Conservation (phyloP, 2,888 invertebrate genomes). For the Epinotia ramella region DNA sequence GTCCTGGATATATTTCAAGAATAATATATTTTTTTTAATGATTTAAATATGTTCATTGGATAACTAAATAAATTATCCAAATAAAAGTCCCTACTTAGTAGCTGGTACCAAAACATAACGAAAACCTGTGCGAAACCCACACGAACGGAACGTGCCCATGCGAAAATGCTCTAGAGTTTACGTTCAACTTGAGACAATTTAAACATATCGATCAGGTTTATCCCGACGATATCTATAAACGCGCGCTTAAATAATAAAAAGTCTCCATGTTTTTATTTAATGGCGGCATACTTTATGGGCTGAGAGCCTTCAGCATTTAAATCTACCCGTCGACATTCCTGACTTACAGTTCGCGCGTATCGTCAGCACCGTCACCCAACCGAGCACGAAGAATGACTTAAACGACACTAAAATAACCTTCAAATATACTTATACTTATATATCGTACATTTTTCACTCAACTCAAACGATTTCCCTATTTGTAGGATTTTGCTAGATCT, state of each 20-base stretch:
- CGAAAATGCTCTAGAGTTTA: background rate
- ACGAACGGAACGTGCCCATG: too few species aligned
- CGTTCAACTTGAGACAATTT: constrained; percentile 8
- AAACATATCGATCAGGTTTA: constrained; percentile 30
- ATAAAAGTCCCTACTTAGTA: too few species aligned
- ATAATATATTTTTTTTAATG: too few species aligned
- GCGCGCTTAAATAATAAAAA: constrained; percentile 32
- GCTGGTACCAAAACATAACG: too few species aligned
- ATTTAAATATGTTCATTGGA: too few species aligned
- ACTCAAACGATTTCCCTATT: too few species aligned
- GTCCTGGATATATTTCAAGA: background rate
- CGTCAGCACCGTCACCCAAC: constrained; percentile 68
- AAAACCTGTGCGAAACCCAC: too few species aligned
- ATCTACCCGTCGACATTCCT: constrained; percentile 62
- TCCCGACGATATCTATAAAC: constrained; percentile 23
- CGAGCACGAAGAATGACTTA: constrained; percentile 23
- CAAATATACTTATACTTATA: background rate
- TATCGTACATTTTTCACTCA: too few species aligned
- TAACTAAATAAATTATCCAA: too few species aligned
- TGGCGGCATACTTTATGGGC: constrained; percentile 40
- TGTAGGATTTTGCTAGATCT: too few species aligned
- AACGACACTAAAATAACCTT: background rate
- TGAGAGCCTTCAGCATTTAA: constrained; percentile 48
- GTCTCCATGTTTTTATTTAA: constrained; percentile 41
- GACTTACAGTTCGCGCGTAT: constrained; percentile 63